phyloP scores from a whole-genome alignment of 2,888 invertebrate species.

The Scaptomyza parva region DNA sequence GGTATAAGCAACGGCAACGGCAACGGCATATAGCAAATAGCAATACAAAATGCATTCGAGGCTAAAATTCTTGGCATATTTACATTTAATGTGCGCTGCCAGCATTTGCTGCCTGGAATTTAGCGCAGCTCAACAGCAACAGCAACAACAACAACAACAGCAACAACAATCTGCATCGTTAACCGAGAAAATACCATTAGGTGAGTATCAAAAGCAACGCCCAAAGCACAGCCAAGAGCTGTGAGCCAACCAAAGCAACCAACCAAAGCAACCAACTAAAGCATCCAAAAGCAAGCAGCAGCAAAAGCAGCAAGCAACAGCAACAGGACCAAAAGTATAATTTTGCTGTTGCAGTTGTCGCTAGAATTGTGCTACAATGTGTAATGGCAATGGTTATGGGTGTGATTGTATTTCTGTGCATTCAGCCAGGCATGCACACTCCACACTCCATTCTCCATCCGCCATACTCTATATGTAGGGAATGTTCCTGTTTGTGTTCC shows the following conservation, averaged over 20 bases:
- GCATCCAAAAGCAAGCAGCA: constrained; percentile 11
- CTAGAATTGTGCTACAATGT: constrained; percentile 61
- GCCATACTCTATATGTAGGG: neutral
- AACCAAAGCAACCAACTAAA: constrained; percentile 5
- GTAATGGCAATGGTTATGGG: constrained; percentile 53
- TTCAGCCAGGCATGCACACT: constrained; percentile 27
- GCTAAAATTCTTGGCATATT: constrained; percentile 82
- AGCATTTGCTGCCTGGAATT: constrained; percentile 77
- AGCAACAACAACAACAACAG: constrained; percentile 33
- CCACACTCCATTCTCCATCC: too few species aligned
- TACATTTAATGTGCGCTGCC: constrained; percentile 83
- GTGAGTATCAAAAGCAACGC: constrained; percentile 78
- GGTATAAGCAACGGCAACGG: constrained; percentile 9
- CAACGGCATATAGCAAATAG: constrained; percentile 35
- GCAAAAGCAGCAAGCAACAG: constrained; percentile 1
- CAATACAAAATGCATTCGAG: constrained; percentile 83
- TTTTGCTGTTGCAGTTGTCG: constrained; percentile 63
- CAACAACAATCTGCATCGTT: constrained; percentile 76
- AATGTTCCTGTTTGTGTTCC: constrained; percentile 45
- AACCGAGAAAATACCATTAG: constrained; percentile 85
- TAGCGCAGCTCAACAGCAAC: constrained; percentile 72
- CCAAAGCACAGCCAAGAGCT: constrained; percentile 24
- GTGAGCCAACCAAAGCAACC: constrained; percentile 5
- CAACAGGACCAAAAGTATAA: constrained; percentile 27
- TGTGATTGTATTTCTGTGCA: constrained; percentile 30